A percentile compares a stretch with the other conserved stretches of the same genome.
These are phyloP conservation scores for Napeogenes inachia DNA, from an alignment of 2,888 invertebrate genomes.

Conservation along the genomic window DNA sequence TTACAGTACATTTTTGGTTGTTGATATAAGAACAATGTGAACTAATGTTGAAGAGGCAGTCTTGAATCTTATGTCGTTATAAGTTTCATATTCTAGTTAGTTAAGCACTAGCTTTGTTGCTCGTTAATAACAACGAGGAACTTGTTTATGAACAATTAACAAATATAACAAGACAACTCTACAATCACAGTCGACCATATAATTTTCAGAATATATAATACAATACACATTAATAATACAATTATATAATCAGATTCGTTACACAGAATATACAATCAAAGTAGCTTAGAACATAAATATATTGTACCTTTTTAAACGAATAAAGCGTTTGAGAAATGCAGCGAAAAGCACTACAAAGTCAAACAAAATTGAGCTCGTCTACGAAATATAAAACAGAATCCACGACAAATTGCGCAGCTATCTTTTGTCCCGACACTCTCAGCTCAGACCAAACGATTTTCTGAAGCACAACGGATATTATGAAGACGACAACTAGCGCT, in stretches of 20 bases:
- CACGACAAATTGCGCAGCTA: constrained; percentile 49
- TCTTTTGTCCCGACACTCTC: constrained; percentile 53
- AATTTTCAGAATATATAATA: not conserved
- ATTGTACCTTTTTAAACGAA: not conserved
- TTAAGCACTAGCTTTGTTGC: not conserved
- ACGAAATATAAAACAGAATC: constrained; percentile 48
- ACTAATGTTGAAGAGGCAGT: not conserved
- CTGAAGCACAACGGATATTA: constrained; percentile 46
- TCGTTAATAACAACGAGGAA: not conserved
- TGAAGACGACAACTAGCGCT: constrained; percentile 25
- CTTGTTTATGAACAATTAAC: constrained; percentile 14
- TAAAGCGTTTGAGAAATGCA: constrained; percentile 4
- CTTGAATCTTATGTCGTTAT: not conserved
- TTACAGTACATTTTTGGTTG: too few species aligned
- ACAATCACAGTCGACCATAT: not conserved
- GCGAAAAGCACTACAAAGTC: constrained; percentile 26
- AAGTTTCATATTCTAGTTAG: not conserved
- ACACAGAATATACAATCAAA: too few species aligned
- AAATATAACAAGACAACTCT: constrained; percentile 7
- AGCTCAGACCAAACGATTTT: constrained; percentile 44
- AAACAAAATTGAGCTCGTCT: constrained; percentile 32
- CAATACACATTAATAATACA: not conserved
- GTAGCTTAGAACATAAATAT: too few species aligned
- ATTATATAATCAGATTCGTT: not conserved
- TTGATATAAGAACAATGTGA: too few species aligned